A percentile compares a stretch with the other conserved stretches of the same genome.
Conservation (phyloP, 2,888 invertebrate species). For the Gerris lacustris region DNA sequence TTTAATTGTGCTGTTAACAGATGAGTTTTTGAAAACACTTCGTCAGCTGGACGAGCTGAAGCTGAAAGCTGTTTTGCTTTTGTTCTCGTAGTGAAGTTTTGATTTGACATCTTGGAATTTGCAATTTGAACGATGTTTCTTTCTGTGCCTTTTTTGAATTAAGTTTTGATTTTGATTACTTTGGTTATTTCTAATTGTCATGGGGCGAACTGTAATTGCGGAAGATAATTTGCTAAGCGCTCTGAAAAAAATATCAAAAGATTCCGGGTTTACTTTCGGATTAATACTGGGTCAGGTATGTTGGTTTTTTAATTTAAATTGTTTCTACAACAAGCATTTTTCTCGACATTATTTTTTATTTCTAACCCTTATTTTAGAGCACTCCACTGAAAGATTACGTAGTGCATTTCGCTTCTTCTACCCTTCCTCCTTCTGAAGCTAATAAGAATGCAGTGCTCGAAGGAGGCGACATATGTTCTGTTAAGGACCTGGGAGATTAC, state of each 20-base stretch:
- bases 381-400: background rate
- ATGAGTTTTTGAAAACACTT: too few species aligned
- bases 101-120: too few species aligned
- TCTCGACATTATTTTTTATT: too few species aligned
- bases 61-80: too few species aligned
- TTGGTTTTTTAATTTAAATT: background rate
- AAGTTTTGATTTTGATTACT: background rate
- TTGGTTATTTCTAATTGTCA: background rate
- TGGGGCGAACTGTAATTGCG: background rate
- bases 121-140: too few species aligned
- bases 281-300: background rate
- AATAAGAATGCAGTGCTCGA: background rate
- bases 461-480: background rate
- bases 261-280: background rate
- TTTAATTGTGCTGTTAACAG: too few species aligned
- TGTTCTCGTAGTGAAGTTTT: too few species aligned
- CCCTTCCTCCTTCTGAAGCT: background rate
- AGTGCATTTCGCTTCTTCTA: background rate
- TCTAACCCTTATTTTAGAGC: background rate
- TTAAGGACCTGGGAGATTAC: background rate
- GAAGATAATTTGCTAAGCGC: background rate
- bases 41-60: too few species aligned
- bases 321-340: too few species aligned
- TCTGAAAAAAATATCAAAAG: background rate
- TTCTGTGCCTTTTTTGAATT: background rate